Evolutionary conservation across 2,888 invertebrate species (phyloP).

Genomic region (Diloba caeruleocephala): DNA sequence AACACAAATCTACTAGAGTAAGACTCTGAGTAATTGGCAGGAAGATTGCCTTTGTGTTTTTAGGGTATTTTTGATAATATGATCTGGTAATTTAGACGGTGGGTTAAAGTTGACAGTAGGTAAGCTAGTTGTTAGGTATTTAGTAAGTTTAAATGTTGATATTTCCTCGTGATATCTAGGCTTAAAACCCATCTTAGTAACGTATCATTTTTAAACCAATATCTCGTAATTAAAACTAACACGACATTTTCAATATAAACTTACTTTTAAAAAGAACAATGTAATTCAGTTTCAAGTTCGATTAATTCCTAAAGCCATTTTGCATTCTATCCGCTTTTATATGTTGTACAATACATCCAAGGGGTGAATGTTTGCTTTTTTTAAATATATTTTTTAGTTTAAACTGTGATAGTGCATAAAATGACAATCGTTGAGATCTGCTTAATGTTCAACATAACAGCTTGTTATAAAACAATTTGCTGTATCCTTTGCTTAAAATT

Average conservation of each 20-base stretch:
- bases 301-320: no score
- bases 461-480: neutral
- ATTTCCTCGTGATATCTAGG: conserved; percentile 1
- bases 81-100: neutral
- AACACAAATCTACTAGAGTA: no score
- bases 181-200: neutral
- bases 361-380: no score
- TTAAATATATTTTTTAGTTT: no score
- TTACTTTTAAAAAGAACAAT: no score
- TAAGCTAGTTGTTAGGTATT: neutral
- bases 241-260: conserved; percentile 1
- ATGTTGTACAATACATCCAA: no score
- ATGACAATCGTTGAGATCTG: neutral
- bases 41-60: conserved; percentile 24
- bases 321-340: no score
- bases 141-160: neutral
- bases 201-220: neutral
- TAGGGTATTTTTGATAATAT: neutral
- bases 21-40: no score
- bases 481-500: neutral
- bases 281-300: no score
- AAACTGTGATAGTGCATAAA: neutral
- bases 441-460: neutral
- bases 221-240: neutral
- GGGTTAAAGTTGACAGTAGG: neutral